Percentiles rank a stretch among this genome's conserved stretches.
Conservation (phyloP, 2,797 vertebrate genomes). For the Coracias cyanogaster region DNA sequence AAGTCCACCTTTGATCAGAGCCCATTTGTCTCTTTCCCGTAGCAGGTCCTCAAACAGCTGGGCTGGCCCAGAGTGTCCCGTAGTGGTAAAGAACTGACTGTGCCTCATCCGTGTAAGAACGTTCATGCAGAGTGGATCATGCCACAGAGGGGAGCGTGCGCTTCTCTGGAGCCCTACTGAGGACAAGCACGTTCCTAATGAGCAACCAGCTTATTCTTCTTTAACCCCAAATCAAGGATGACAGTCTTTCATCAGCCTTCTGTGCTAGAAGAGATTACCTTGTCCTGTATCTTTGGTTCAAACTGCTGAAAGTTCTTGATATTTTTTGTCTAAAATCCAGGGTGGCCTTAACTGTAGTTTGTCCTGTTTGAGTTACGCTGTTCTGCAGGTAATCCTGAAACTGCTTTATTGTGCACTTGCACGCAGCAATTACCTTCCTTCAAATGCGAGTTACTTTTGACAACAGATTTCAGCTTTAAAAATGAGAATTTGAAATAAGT, state of each 20-base stretch:
- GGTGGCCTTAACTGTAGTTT: not conserved
- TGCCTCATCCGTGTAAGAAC: fast-evolving
- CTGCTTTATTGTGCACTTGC: not conserved
- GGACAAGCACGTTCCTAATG: not conserved
- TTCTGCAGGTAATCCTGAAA: not conserved
- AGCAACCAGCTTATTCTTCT: not conserved
- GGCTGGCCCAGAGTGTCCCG: not conserved
- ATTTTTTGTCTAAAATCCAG: not conserved
- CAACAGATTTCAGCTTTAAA: not conserved
- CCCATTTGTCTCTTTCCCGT: not conserved
- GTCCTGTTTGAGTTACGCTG: not conserved
- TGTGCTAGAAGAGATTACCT: not conserved
- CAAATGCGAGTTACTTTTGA: not conserved
- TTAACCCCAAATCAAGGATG: not conserved
- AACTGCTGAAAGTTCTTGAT: not conserved
- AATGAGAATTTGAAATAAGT: not conserved
- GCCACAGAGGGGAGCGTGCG: not conserved
- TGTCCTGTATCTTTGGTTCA: not conserved
- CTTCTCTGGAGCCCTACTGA: not conserved
- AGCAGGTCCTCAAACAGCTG: not conserved
- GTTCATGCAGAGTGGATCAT: not conserved
- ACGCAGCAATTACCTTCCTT: not conserved
- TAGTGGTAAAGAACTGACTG: not conserved
- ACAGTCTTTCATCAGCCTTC: not conserved
- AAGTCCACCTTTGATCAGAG: not conserved